Evolutionary conservation across 2,113 vertebrate genomes (phyloP), one percentile per base, ranked within the genome.

Genomic region (Callionymus lyra): DNA sequence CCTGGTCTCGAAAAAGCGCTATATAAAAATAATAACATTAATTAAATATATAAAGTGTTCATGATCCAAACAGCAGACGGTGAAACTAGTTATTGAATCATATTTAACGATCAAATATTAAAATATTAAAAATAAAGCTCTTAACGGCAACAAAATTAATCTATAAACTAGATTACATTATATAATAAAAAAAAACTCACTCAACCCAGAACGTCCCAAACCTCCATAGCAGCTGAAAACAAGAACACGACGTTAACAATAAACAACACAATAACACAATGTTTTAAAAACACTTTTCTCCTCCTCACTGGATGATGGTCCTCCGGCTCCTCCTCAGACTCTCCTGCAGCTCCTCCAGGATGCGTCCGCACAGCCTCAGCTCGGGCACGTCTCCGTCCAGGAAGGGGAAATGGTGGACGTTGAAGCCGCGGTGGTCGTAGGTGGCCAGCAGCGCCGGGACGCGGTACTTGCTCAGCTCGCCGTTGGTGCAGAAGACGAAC

Each of bases 401-500:
- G 55, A 94, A 83, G 31, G 91, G 91, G 35, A 82, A 49, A 59
- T 93, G 90, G 58, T 93, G 89, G 36, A 91, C 84, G 0, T 44
- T 47, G 53, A 94, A 71, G 34, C 86, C 89, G 0, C 47, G 60
- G 63, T 85, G 82, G 1, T 63, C 53, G 74, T 93, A 94, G 18
- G 79, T 17, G 11, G 90, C 88, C 35, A 92, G 44, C 31, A 97
- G 83, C 58, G 85, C 85, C 16, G 90, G 90, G 1, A 94, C 93
- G 50, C 88, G 56, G 43, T 93, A 94, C 63, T 84, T 91, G 44
- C 68, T 63, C 14, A 97, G 85, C 51, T 96, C 90, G 16, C 87
- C 87, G 70, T 85, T 82, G 60, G 89, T 92, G 75, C 90, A 94
- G 61, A 95, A 85, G 52, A 95, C 89, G 79, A 94, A 94, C 58